Evolutionary conservation across 2,888 invertebrate species (phyloP), one percentile per base, ranked within the genome.

Genomic region (Folsomia manolachei): DNA sequence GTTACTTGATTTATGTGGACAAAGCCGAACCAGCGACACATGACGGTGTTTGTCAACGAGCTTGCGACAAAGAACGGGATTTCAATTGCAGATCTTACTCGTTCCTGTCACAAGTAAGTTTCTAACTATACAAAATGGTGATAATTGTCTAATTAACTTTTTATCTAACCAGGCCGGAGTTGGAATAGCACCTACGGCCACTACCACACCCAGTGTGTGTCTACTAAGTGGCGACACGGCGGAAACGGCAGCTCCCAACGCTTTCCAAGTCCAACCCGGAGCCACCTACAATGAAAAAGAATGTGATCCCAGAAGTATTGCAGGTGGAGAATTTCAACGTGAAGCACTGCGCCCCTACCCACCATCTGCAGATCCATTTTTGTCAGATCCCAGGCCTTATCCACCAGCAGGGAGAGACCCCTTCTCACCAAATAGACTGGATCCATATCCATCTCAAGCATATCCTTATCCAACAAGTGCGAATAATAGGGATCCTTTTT

Each of bases 41-140:
- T 63, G 83, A 83, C 63, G 82, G 82, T n/a, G 83, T 83, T 56
- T 85, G 85, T 79, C 83, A 84, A 76, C 75, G 82, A 69, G 84
- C 84, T 65, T 85, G 85, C 77, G 84, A 85, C 75, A 82, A 82
- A 25, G 85, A 84, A 78, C 77, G 82, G 25, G 82, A 83, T 27
- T 85, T 85, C 81, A 83, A 83, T 71, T 85, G 85, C 78, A 81
- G 85, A 25, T 83, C 85, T 4, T 85, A 83, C 80, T 83, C 85
- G 9, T 84, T 84, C 80, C 80, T 84, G 61, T 81, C 80, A 21
- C 79, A 81, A 79, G 83, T 83, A 73, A 78, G 77, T 60, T 1
- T 21, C 19, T n/a, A 19, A 27, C 25, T 23, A 14, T 53, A 64
- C 27, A 51, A 25, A 25, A 2, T 56, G 19, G 24, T 56, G 39